phyloP scores from a whole-genome alignment of 1,140 invertebrate genomes.

The Bombus turneri region DNA sequence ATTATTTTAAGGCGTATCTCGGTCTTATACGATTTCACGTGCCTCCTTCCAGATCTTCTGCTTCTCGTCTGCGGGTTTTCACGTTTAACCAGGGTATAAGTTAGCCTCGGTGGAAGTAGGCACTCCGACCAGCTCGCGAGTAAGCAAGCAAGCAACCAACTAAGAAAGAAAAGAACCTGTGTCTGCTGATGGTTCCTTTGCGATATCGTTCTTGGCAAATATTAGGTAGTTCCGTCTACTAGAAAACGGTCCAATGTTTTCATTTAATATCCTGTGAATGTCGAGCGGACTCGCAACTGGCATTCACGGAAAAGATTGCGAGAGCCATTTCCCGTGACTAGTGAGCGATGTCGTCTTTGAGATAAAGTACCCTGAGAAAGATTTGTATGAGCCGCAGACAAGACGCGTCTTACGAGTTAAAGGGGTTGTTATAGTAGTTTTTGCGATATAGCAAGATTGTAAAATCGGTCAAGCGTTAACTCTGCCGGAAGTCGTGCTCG shows the following conservation, averaged over 20 bases:
- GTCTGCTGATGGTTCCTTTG: constrained; percentile 76
- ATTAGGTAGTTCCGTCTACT: constrained; percentile 72
- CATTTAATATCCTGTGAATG: constrained; percentile 80
- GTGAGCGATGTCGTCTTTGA: constrained; percentile 80
- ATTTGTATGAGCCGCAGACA: constrained; percentile 40
- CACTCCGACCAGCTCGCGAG: not conserved
- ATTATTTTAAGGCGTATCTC: constrained; percentile 68
- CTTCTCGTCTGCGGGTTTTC: constrained; percentile 36
- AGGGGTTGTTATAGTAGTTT: constrained; percentile 34
- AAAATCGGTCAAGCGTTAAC: not conserved
- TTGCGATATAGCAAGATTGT: not conserved
- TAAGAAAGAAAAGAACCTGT: constrained; percentile 29
- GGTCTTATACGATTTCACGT: constrained; percentile 53
- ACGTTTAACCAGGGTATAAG: constrained; percentile 39
- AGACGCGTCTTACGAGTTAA: constrained; percentile 34
- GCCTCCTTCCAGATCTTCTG: constrained; percentile 5
- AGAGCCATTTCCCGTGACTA: constrained; percentile 81
- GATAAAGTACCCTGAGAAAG: constrained; percentile 69
- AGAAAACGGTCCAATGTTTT: constrained; percentile 76
- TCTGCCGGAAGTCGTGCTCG: not conserved
- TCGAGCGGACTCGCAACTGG: constrained; percentile 67
- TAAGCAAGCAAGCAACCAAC: not conserved
- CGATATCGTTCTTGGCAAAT: constrained; percentile 79
- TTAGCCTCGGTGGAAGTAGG: constrained; percentile 14
- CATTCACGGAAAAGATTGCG: constrained; percentile 80